Evolutionary conservation across 2,113 vertebrate species (phyloP), one percentile per base, ranked within the genome.

Genomic region (Chaenogobius annularis): DNA sequence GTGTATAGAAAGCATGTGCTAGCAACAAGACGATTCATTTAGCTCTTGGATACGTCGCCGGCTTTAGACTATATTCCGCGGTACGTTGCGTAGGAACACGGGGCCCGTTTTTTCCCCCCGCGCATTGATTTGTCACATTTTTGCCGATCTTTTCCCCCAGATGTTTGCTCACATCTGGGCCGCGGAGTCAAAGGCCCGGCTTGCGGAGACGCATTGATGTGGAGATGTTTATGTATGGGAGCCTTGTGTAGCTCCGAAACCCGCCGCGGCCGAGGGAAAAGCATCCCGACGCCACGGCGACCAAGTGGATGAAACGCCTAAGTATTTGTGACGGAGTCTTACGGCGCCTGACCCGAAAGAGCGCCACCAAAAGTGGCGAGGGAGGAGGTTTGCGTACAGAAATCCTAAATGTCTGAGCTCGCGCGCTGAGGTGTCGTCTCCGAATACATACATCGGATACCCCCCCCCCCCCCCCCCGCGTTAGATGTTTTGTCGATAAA

Each of bases 301-400:
- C 77, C 78, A 88, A 83, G 83, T 89, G 88, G 90, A 90, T 90
- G 89, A 91, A 85, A 77, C 75, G 52, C 66, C 73, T 89, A 89
- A 89, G 75, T 75, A 31, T n/a, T 54, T 85, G 75, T 85, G 87
- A 90, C 86, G 83, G 75, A 64, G 58, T 75, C 75, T 46, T 67
- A 50, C 40, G 31, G 31, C 17, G 56, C n/a, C 22, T 59, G 56
- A 59, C 56, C 56, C 56, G 2, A 26, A 26, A 59, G 56, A 59
- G 56, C 56, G 35, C 5, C 23, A 17, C 56, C 31, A 7, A 12
- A 6, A 17, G 13, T 1, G 58, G 26, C 26, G 26, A 31, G 35
- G 26, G 26, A 37, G 35, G 14, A 26, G 13, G 23, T 59, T 23
- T 59, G 22, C 13, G 20, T 22, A 17, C 10, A 31, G 23, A 10